Conservation (phyloP, 1,140 invertebrate species). For the Orius insidiosus region DNA sequence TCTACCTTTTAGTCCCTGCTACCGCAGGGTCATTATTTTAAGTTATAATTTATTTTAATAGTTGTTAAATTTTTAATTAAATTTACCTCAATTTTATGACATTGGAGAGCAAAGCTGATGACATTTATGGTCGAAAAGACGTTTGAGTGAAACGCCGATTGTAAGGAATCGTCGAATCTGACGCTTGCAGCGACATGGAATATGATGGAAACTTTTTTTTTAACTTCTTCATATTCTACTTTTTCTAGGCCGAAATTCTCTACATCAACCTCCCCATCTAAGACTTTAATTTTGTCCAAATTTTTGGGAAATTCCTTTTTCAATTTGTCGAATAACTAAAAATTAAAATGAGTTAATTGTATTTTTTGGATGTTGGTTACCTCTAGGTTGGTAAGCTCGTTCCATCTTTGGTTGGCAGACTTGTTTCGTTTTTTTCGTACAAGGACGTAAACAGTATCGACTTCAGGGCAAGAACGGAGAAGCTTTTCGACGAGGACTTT, state of each 20-base stretch:
- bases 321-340: constrained; percentile 37
- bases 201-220: constrained; percentile 52
- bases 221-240: constrained; percentile 44
- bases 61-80: no score
- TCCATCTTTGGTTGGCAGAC: constrained; percentile 36
- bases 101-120: no score
- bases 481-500: constrained; percentile 45
- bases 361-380: no score
- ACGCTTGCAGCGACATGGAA: constrained; percentile 49
- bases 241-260: constrained; percentile 31
- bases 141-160: no score
- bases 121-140: no score
- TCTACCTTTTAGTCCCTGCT: no score
- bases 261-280: constrained; percentile 36
- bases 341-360: no score
- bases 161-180: constrained; percentile 43
- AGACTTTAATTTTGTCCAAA: constrained; percentile 37
- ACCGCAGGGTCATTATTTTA: no score
- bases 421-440: constrained; percentile 49
- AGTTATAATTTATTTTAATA: no score
- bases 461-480: constrained; percentile 32
- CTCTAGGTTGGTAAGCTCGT: constrained; percentile 38
- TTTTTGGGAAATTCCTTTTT: constrained; percentile 37
- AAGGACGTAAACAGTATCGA: constrained; percentile 49
- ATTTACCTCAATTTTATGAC: no score